These are phyloP conservation scores for Melanotus villosus DNA, from an alignment of 2,888 invertebrate genomes.

Conservation along the genomic window DNA sequence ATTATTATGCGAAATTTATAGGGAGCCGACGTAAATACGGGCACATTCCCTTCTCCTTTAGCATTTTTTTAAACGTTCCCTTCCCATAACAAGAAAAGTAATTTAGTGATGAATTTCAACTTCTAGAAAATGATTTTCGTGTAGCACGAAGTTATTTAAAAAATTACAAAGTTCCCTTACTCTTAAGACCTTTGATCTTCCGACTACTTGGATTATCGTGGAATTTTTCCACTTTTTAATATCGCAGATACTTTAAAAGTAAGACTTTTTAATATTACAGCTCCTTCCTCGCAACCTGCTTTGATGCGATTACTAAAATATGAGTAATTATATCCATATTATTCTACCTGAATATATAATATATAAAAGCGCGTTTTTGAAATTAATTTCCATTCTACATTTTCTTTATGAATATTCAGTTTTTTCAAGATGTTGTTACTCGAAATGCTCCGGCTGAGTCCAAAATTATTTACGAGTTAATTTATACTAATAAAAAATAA, in stretches of 20 bases:
- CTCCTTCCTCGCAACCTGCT: background rate
- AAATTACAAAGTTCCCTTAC: constrained; percentile 20
- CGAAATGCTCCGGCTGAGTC: too few relatives aligned
- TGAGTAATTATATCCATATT: constrained; percentile 8
- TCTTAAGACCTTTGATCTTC: constrained; percentile 21
- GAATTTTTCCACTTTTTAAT: constrained; percentile 21
- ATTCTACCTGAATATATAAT: too few relatives aligned
- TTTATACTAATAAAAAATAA: too few relatives aligned
- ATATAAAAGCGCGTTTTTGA: background rate
- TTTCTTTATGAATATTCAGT: background rate
- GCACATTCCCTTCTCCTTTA: background rate
- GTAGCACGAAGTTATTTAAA: constrained; percentile 22
- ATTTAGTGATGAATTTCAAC: constrained; percentile 29
- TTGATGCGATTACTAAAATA: constrained; percentile 13
- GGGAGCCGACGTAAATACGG: background rate
- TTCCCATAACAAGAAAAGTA: constrained; percentile 23
- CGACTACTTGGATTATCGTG: constrained; percentile 7
- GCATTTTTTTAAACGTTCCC: too few relatives aligned
- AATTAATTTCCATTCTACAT: background rate
- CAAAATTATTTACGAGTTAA: too few relatives aligned
- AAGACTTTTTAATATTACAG: constrained; percentile 1
- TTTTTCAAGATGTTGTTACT: too few relatives aligned
- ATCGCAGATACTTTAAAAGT: background rate
- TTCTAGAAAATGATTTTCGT: constrained; percentile 25
- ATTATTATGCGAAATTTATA: constrained; percentile 12